phyloP scores from a whole-genome alignment of 2,797 vertebrate species.

The Jordanella pulchra region DNA sequence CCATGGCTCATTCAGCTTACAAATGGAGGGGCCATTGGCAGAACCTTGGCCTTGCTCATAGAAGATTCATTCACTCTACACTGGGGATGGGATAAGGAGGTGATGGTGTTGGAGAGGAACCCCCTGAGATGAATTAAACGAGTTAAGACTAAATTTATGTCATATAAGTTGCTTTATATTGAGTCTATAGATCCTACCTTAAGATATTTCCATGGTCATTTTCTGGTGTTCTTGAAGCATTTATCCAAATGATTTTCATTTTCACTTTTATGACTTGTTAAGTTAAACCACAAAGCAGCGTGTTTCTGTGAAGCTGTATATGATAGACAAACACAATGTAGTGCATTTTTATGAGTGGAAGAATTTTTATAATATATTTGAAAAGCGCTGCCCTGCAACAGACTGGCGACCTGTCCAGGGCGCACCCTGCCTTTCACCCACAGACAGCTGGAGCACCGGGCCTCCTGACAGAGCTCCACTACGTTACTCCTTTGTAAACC shows the following conservation, averaged over 20 bases:
- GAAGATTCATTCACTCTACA: conserved; percentile 83
- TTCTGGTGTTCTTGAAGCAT: conserved; percentile 4
- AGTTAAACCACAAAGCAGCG: background rate
- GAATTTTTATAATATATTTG: background rate
- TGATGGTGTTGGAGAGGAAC: conserved; percentile 47
- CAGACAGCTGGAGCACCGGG: too few relatives aligned
- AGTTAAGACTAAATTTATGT: conserved; percentile 14
- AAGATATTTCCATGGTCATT: conserved; percentile 17
- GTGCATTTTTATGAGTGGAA: background rate
- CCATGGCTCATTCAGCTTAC: conserved; percentile 83
- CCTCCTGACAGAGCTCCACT: too few relatives aligned
- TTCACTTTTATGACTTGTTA: too few relatives aligned
- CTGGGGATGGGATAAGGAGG: conserved; percentile 42
- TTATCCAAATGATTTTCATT: conserved; percentile 2
- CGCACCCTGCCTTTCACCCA: too few relatives aligned
- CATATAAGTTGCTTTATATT: conserved; percentile 28
- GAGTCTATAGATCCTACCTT: conserved; percentile 20
- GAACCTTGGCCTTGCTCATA: conserved; percentile 86
- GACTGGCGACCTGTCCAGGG: too few relatives aligned
- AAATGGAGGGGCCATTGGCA: conserved; percentile 84
- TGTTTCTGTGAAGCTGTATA: background rate
- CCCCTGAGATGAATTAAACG: conserved; percentile 62
- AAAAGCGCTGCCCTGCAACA: too few relatives aligned
- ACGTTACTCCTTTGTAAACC: background rate
- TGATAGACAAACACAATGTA: background rate